phyloP scores from a whole-genome alignment of 2,888 invertebrate species.

The Helicoverpa assulta region DNA sequence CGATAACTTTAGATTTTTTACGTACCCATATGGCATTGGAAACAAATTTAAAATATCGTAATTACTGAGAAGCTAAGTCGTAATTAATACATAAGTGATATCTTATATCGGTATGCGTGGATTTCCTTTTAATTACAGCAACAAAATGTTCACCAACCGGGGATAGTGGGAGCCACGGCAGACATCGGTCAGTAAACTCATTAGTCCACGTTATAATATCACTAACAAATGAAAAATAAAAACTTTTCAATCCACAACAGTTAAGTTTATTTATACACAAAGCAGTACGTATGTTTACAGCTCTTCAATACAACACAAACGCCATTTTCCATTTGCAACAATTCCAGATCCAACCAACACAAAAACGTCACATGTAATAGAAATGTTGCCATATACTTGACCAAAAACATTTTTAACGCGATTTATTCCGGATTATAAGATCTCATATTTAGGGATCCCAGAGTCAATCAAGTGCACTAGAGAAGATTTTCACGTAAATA shows the following conservation, averaged over 20 bases:
- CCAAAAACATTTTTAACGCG: too few relatives aligned
- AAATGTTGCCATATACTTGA: conserved; percentile 35
- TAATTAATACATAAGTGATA: conserved; percentile 8
- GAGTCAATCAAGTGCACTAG: too few relatives aligned
- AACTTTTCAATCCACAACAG: conserved; percentile 53
- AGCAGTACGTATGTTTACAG: conserved; percentile 82
- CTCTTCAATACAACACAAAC: conserved; percentile 84
- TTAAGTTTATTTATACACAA: conserved; percentile 64
- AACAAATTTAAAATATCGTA: background rate
- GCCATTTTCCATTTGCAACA: conserved; percentile 77
- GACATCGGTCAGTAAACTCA: conserved; percentile 90
- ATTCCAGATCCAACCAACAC: conserved; percentile 21
- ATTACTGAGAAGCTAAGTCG: background rate
- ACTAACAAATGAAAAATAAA: conserved; percentile 71
- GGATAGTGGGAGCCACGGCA: conserved; percentile 90
- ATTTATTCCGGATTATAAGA: too few relatives aligned
- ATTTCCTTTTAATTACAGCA: conserved; percentile 9
- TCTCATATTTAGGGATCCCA: too few relatives aligned
- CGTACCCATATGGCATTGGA: conserved; percentile 1
- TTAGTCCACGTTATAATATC: conserved; percentile 83
- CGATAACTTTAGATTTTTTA: conserved; percentile 65
- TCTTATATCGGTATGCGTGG: conserved; percentile 24
- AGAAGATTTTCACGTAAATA: too few relatives aligned
- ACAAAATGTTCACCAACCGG: conserved; percentile 80
- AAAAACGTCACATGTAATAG: conserved; percentile 53